phyloP scores from a whole-genome alignment of 2,888 invertebrate genomes.

The Alsophila aescularia region DNA sequence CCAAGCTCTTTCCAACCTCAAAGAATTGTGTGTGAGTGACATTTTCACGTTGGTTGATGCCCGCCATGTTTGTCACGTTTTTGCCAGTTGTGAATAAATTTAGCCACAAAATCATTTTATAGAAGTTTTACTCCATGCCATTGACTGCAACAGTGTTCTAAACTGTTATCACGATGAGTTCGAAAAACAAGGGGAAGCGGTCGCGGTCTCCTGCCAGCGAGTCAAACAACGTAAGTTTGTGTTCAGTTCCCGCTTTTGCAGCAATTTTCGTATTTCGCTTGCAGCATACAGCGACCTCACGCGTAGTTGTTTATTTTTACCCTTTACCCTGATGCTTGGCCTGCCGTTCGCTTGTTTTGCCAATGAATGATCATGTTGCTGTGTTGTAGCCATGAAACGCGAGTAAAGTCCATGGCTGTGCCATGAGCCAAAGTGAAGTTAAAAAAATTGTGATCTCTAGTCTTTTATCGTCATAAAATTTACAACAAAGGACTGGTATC shows the following conservation, averaged over 20 bases:
- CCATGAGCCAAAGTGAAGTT: too few relatives aligned
- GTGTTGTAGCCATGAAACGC: not conserved
- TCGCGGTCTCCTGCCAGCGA: slow-evolving; percentile 54
- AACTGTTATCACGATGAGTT: slow-evolving; percentile 59
- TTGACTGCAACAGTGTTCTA: slow-evolving; percentile 33
- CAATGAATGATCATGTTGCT: not conserved
- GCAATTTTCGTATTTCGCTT: slow-evolving; percentile 45
- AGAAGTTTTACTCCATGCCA: slow-evolving; percentile 17
- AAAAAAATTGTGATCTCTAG: too few relatives aligned
- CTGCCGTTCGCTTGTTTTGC: not conserved
- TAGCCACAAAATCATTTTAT: slow-evolving; percentile 50
- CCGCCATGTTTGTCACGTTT: slow-evolving; percentile 83
- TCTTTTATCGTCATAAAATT: too few relatives aligned
- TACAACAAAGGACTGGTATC: too few relatives aligned
- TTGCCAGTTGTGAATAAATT: slow-evolving; percentile 68
- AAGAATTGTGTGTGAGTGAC: slow-evolving; percentile 14
- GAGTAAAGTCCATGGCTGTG: not conserved
- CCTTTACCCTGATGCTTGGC: not conserved
- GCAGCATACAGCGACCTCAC: slow-evolving; percentile 56
- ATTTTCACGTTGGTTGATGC: slow-evolving; percentile 41
- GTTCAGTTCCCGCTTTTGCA: slow-evolving; percentile 65
- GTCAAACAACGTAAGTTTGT: slow-evolving; percentile 66
- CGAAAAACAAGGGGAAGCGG: slow-evolving; percentile 63
- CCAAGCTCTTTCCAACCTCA: slow-evolving; percentile 1
- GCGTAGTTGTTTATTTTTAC: slow-evolving; percentile 59